Evolutionary conservation across 2,113 vertebrate genomes (phyloP).

Genomic region (Corydoras sp.): DNA sequence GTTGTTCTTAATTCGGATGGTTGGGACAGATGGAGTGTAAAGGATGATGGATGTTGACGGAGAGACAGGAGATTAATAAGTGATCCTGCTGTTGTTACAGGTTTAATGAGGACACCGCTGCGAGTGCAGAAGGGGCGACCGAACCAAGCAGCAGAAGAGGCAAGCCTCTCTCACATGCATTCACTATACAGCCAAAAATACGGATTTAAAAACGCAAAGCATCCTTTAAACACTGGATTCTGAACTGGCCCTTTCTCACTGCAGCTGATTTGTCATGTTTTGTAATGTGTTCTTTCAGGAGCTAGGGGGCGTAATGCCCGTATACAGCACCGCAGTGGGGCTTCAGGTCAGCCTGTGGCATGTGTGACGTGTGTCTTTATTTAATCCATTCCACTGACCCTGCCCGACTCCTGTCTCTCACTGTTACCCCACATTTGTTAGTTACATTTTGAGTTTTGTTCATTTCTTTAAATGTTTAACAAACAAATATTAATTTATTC

Average conservation of each 20-base stretch:
- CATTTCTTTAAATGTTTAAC: too few relatives aligned
- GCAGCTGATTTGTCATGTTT: conserved; percentile 29
- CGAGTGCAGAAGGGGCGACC: conserved; percentile 44
- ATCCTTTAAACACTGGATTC: background rate
- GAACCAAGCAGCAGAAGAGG: conserved; percentile 64
- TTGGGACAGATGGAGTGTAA: background rate
- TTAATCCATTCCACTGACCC: conserved; percentile 3
- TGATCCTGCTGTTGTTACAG: conserved; percentile 57
- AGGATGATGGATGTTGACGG: conserved; percentile 22
- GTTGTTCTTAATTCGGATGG: background rate
- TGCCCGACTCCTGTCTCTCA: too few relatives aligned
- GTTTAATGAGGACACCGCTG: conserved; percentile 75
- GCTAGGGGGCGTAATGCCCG: conserved; percentile 53
- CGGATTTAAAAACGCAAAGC: background rate
- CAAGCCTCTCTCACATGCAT: conserved; percentile 39
- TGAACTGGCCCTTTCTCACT: background rate
- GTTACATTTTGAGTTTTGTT: too few relatives aligned
- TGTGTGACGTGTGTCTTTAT: conserved; percentile 34
- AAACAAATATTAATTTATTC: too few relatives aligned
- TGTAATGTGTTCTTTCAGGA: conserved; percentile 56
- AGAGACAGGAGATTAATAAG: conserved; percentile 10
- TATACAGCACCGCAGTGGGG: conserved; percentile 52
- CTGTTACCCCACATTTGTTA: too few relatives aligned
- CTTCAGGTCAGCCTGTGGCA: conserved; percentile 62
- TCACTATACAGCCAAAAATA: background rate